phyloP scores from a whole-genome alignment of 2,888 invertebrate genomes.

The Cepaea hortensis region DNA sequence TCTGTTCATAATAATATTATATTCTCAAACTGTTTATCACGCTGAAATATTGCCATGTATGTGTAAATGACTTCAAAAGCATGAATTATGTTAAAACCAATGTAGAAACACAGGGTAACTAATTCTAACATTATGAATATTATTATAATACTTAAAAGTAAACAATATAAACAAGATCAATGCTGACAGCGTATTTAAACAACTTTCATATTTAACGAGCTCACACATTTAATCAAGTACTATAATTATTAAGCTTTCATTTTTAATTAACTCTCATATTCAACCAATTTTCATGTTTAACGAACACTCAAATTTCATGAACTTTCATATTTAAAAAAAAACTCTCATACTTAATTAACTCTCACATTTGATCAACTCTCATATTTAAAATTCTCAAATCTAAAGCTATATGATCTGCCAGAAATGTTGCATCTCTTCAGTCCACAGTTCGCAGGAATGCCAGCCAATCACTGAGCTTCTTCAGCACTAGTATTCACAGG shows the following conservation, averaged over 20 bases:
- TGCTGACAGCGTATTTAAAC: slow-evolving; percentile 9
- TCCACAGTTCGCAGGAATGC: background rate
- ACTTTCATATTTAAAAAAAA: background rate
- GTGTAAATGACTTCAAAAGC: background rate
- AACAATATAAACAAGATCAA: background rate
- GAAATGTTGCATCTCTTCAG: background rate
- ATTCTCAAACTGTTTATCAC: no score
- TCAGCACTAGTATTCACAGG: background rate
- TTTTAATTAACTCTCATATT: no score
- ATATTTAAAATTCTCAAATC: background rate
- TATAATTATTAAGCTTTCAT: no score
- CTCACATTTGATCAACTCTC: background rate
- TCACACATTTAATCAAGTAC: no score
- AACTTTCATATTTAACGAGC: no score
- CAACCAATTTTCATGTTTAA: no score
- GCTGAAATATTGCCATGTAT: background rate
- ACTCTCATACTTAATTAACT: no score
- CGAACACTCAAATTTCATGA: background rate
- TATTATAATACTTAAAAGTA: background rate
- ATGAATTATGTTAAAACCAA: background rate
- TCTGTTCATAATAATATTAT: no score
- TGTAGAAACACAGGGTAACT: background rate
- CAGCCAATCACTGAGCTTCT: background rate
- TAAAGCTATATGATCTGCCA: background rate
- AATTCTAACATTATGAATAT: background rate